Conservation (phyloP, 2,888 invertebrate genomes). For the Zygogramma bicolorata region DNA sequence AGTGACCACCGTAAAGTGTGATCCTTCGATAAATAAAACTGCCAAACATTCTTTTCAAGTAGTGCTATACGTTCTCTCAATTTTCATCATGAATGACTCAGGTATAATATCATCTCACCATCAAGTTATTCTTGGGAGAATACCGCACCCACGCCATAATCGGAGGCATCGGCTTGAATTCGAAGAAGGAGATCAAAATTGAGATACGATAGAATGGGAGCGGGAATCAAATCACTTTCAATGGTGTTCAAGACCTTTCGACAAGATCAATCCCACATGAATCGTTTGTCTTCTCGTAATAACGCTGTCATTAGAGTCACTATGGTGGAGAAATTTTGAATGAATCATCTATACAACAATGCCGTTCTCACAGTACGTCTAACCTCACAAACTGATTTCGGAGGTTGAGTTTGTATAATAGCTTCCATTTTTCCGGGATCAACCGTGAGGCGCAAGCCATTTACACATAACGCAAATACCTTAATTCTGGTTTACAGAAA, state of each 20-base stretch:
- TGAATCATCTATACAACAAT: conserved; percentile 46
- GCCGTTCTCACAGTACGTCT: conserved; percentile 30
- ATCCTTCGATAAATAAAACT: too few relatives aligned
- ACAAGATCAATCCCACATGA: conserved; percentile 30
- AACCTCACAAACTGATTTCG: background rate
- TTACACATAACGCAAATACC: background rate
- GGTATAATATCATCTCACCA: background rate
- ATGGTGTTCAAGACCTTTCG: conserved; percentile 22
- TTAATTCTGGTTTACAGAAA: too few relatives aligned
- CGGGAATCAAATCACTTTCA: conserved; percentile 22
- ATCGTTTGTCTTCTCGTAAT: conserved; percentile 28
- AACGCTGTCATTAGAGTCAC: conserved; percentile 35
- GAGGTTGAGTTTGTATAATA: background rate
- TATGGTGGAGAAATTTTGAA: conserved; percentile 37
- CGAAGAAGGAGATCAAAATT: conserved; percentile 36
- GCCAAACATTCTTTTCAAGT: too few relatives aligned
- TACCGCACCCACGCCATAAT: too few relatives aligned
- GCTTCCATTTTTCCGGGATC: background rate
- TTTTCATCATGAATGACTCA: background rate
- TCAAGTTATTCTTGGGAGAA: too few relatives aligned
- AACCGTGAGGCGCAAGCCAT: background rate
- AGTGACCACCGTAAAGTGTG: too few relatives aligned
- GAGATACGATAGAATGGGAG: conserved; percentile 42
- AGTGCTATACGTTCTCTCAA: background rate
- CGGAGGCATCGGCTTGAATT: conserved; percentile 39